phyloP scores from a whole-genome alignment of 2,888 invertebrate genomes.

The Nezara viridula region DNA sequence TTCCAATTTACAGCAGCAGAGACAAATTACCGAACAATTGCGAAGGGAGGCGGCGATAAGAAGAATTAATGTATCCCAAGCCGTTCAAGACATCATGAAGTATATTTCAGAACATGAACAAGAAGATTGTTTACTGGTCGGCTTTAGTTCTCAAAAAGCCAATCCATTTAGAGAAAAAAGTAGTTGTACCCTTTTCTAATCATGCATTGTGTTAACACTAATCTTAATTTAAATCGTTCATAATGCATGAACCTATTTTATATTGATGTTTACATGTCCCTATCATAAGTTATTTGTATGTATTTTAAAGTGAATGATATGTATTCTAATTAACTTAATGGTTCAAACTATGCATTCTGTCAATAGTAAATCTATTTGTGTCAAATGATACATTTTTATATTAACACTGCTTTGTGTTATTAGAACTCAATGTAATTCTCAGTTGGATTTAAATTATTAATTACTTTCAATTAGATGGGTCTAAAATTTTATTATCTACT shows the following conservation, averaged over 20 bases:
- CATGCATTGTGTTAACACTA: neutral
- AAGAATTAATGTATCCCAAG: constrained; percentile 86
- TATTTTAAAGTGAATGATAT: neutral
- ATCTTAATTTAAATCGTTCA: neutral
- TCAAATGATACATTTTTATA: neutral
- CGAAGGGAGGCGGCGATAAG: constrained; percentile 91
- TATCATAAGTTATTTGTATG: neutral
- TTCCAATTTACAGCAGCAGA: constrained; percentile 94
- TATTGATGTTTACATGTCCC: neutral
- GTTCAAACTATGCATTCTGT: neutral
- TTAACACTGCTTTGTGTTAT: neutral
- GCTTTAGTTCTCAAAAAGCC: constrained; percentile 93
- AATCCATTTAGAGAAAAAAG: constrained; percentile 97
- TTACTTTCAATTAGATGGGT: neutral
- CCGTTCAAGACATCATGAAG: constrained; percentile 93
- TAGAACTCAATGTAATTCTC: neutral
- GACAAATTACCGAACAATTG: constrained; percentile 92
- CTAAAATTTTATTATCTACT: neutral
- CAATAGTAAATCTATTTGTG: neutral
- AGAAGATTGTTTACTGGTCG: constrained; percentile 92
- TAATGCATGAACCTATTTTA: neutral
- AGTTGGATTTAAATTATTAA: neutral
- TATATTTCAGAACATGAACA: constrained; percentile 91
- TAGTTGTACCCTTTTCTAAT: constrained; percentile 86
- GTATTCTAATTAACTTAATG: neutral